phyloP scores from a whole-genome alignment of 2,113 vertebrate genomes.

The Peromyscus maniculatus region DNA sequence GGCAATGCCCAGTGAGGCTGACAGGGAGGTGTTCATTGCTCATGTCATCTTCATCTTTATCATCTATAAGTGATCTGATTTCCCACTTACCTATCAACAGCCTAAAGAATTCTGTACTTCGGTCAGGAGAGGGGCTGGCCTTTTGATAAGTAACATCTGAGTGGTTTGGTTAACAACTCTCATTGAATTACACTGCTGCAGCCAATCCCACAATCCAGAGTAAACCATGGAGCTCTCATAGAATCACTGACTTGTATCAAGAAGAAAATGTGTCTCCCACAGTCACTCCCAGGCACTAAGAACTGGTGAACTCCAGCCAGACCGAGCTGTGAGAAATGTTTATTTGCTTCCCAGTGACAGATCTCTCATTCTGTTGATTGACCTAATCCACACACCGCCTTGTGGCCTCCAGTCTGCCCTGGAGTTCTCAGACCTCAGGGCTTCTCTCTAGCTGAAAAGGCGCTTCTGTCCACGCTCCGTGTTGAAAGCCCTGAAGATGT shows the following conservation, averaged over 20 bases:
- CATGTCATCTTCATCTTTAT: background rate
- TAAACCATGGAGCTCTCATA: background rate
- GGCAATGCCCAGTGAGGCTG: background rate
- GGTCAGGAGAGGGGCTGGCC: background rate
- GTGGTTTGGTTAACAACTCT: background rate
- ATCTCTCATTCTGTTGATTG: background rate
- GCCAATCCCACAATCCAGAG: background rate
- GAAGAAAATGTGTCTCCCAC: background rate
- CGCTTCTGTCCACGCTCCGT: accelerated
- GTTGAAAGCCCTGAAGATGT: background rate
- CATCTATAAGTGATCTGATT: background rate
- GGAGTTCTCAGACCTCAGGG: background rate
- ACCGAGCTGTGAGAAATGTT: background rate
- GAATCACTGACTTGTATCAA: background rate
- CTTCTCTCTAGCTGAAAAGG: background rate
- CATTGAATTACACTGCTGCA: background rate
- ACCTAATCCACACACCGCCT: background rate
- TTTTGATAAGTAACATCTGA: background rate
- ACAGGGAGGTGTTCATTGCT: background rate
- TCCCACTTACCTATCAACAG: background rate
- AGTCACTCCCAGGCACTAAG: background rate
- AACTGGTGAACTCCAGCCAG: background rate
- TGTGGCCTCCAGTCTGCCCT: background rate
- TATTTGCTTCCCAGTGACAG: background rate
- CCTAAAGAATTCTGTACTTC: background rate